These are phyloP conservation scores for Pantherophis alleghaniensis DNA, from an alignment of 2,797 vertebrate genomes.

Conservation along the genomic window DNA sequence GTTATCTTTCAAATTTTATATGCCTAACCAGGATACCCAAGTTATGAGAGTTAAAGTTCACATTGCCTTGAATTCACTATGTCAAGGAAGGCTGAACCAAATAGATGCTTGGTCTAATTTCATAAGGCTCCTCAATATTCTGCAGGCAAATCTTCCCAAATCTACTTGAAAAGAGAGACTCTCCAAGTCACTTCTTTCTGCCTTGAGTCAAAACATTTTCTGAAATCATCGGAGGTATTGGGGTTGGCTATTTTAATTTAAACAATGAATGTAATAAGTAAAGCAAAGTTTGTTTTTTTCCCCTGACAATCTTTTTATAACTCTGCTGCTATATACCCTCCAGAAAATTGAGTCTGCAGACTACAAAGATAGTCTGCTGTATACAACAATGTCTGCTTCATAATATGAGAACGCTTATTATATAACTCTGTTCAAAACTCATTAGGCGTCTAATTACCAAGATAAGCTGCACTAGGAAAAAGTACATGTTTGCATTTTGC, in stretches of 20 bases:
- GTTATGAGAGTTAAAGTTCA: neutral
- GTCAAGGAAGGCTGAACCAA: neutral
- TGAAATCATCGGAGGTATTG: neutral
- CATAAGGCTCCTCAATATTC: neutral
- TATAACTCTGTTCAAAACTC: neutral
- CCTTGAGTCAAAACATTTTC: neutral
- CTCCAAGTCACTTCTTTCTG: neutral
- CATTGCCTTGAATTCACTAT: neutral
- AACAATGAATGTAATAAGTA: neutral
- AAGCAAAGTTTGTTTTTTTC: neutral
- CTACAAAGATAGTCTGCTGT: neutral
- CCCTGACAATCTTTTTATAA: neutral
- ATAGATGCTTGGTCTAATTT: neutral
- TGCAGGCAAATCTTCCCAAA: neutral
- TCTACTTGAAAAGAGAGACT: neutral
- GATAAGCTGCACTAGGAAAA: neutral
- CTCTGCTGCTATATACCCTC: neutral
- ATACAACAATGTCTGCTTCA: neutral
- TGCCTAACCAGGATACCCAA: neutral
- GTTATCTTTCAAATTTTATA: neutral
- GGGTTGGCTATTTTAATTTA: neutral
- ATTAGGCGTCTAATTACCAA: neutral
- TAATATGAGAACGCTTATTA: neutral
- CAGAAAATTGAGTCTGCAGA: neutral
- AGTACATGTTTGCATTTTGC: neutral